A percentile compares a stretch with the other conserved stretches of the same genome.
phyloP scores from a whole-genome alignment of 2,888 invertebrate species.

The Tenthredo distinguenda region DNA sequence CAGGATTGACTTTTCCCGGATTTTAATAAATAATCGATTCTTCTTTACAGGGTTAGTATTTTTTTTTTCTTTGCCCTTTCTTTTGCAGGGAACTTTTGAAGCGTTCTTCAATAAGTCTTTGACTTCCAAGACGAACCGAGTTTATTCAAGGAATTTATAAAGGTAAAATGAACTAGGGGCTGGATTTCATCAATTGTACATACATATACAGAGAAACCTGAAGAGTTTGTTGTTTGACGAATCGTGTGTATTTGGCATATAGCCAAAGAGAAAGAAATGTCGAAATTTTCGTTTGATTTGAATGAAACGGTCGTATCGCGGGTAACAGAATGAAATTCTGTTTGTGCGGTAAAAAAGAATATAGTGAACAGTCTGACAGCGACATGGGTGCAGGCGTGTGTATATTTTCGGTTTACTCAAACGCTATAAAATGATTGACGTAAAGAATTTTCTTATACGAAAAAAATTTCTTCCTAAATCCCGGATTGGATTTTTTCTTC shows the following conservation, averaged over 20 bases:
- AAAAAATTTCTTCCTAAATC: background rate
- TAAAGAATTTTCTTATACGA: background rate
- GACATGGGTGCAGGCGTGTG: background rate
- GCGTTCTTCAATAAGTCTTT: background rate
- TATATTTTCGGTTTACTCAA: background rate
- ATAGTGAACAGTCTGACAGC: background rate
- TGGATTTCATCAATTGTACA: background rate
- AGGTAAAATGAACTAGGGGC: background rate
- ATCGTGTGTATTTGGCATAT: slow-evolving; percentile 13
- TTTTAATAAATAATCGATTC: background rate
- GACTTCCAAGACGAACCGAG: background rate
- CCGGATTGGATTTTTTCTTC: background rate
- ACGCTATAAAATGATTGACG: background rate
- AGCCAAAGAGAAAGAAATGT: slow-evolving; percentile 4
- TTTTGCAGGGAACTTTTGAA: background rate
- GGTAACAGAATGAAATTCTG: background rate
- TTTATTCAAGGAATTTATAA: slow-evolving; percentile 17
- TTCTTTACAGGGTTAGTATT: background rate
- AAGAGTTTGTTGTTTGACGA: slow-evolving; percentile 7
- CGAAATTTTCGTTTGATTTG: slow-evolving; percentile 9
- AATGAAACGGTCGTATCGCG: background rate
- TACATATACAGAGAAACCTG: background rate
- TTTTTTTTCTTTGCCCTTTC: background rate
- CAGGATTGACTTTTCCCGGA: background rate
- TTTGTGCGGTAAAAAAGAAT: background rate